Base-by-base conservation (phyloP, 1,140 invertebrate genomes). In the Belonocnema kinseyi region DNA sequence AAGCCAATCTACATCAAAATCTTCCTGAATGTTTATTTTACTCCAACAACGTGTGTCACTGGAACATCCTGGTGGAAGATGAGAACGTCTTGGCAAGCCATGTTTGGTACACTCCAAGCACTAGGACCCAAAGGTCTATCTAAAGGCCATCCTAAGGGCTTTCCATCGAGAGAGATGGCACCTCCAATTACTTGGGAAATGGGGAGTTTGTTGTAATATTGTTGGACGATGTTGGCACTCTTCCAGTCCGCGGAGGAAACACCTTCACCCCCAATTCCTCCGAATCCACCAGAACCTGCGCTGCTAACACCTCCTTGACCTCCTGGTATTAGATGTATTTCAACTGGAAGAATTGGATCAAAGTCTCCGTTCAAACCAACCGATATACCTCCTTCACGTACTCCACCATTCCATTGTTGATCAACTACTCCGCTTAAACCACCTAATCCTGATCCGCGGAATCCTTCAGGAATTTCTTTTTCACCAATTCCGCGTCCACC, bases 141-240 rank as follows among this genome's bases (percentile, higher is more conserved):
- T 70, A 93, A 88, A 13, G 92, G 92, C 82, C 88, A 93, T 19
- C 93, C 93, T 71, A 93, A 88, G 4, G 92, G 89, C 78, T 85
- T 91, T 75, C 86, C 85, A 40, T 26, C 21, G 21, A 26, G 21
- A 26, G 21, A 26, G 84, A 92, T 91, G 54, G 95, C 91, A 82
- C 91, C 93, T 75, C 95, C 95, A 75, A 26, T 26, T 26, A 26
- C 21, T 26, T 26, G 21, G 3, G 21, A 26, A 26, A 26, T 26
- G 3, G 21, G 21, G 21, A 26, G 21, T 26, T 26, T 26, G 21
- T 26, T 26, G 21, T 66, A 33, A 14, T 66, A n/a, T n/a, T 66
- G n/a, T 33, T 66, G 61, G 61, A 66, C 26, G 61, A 40, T 66
- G 0, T 8, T 2, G 56, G 58, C 75, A 73, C 46, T 50, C 16